Percentiles rank a stretch among this genome's conserved stretches.
These are phyloP conservation scores for Rotaria macrura DNA, from an alignment of 2,888 invertebrate species.

Conservation along the genomic window DNA sequence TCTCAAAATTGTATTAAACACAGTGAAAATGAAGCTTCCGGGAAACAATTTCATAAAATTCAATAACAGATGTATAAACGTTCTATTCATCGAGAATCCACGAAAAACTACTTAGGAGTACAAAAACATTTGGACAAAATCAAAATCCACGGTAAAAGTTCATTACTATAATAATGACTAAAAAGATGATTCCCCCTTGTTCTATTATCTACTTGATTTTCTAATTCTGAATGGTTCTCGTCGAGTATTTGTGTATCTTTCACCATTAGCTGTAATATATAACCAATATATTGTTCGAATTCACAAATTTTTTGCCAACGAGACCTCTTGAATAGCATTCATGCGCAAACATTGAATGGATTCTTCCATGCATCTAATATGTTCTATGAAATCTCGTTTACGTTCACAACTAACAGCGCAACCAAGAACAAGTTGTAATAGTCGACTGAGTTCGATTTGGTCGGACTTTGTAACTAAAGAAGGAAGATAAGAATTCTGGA, in stretches of 20 bases:
- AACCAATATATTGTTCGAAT: too few relatives aligned
- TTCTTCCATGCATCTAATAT: conserved; percentile 82
- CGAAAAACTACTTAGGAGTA: too few relatives aligned
- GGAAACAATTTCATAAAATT: too few relatives aligned
- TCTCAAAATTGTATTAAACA: too few relatives aligned
- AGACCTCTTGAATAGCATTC: conserved; percentile 73
- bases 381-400: conserved; percentile 79
- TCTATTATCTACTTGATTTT: conserved; percentile 39
- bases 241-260: conserved; percentile 25
- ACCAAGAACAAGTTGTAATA: conserved; percentile 77
- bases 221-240: conserved; percentile 41
- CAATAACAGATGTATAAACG: too few relatives aligned
- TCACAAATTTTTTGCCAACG: too few relatives aligned
- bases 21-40: too few relatives aligned
- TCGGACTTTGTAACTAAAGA: conserved; percentile 62
- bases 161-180: too few relatives aligned
- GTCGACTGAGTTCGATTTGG: conserved; percentile 67
- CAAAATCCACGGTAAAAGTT: too few relatives aligned
- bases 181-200: too few relatives aligned
- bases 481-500: background rate
- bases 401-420: conserved; percentile 86
- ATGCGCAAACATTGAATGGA: conserved; percentile 81
- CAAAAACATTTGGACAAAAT: too few relatives aligned
- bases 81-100: too few relatives aligned
- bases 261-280: background rate